Evolutionary conservation across 2,113 vertebrate genomes (phyloP), one percentile per base, ranked within the genome.

Genomic region (Cyanoderma ruficeps): DNA sequence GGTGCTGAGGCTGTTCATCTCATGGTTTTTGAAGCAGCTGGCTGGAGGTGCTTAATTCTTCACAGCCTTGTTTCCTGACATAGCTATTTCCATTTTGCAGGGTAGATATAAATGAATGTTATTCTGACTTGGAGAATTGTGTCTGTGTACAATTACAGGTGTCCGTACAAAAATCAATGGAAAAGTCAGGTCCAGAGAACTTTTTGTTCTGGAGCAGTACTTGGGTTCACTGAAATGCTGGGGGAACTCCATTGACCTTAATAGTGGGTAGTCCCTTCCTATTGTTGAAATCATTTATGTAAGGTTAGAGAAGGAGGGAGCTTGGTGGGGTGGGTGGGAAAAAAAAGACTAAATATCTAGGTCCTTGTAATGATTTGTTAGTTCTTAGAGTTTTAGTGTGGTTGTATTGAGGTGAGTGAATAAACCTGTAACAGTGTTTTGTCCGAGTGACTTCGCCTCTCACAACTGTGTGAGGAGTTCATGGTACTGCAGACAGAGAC

Each of bases 281-380:
- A 47, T 18, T 22, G 39, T 33, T 76, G 57, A 55, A 35, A 22
- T 53, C 7, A 14, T 69, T 72, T 93, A 57, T 61, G 17, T 74
- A 13, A 69, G 23, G 41, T 56, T 68, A 61, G 56, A 65, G 46
- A 42, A 57, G 15, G 52, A 71, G 53, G 53, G 49, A 90, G 31
- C 59, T 90, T 60, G 24, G 30, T 41, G 37, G 27, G 14, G 7
- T 39, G 22, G 16, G 5, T 27, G 11, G 23, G 35, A 8, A 41
- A 33, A 18, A 30, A 31, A 55, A 30, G 3, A 33, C 7, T 7
- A 15, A 57, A 35, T 3, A 61, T 4, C 9, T 8, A 11, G n/a
- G 20, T 30, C 1, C 0, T 71, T 2, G 0, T 37, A 25, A 46
- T 22, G n/a, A 28, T 37, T 41, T 79, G 37, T 72, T 28, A 4